Evolutionary conservation across 2,888 invertebrate genomes (phyloP), one percentile per base, ranked within the genome.

Genomic region (Frankliniella intonsa): DNA sequence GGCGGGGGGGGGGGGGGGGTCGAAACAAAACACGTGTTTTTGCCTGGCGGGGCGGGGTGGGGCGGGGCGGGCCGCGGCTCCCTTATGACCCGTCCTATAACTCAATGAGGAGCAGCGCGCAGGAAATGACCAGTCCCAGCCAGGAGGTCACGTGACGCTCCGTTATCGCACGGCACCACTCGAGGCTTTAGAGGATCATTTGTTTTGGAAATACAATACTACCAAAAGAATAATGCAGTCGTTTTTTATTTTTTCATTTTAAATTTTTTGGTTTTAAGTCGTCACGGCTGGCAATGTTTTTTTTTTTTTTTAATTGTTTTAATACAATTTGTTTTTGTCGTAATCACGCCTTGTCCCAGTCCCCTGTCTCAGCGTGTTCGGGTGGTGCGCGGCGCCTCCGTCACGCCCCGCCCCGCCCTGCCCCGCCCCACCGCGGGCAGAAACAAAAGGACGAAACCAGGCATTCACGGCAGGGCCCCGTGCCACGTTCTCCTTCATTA

Each of bases 381-480:
- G 38, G 5, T 38, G 38, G 38, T 38, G 38, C 38, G 38, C 38
- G 38, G 38, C 38, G 38, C 38, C 38, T 38, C 38, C 38, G 38
- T 5, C 38, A 38, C 2, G 38, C 38, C 38, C 17, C 17, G 12
- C n/a, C 55, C 55, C 62, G 62, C 62, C 62, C n/a, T 17, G 62
- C n/a, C 38, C 38, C 14, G 11, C 17, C 25, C 22, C 22, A 25
- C 25, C 55, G 22, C 25, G 69, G 22, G 25, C 69, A 25, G 8
- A 76, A 76, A 76, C 25, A 76, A 76, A 76, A 76, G n/a, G 69
- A 25, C 69, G 69, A 76, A 76, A 62, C 62, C 17, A 62, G 19
- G 62, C 62, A 62, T 62, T 62, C n/a, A 62, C n/a, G 62, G 62
- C 62, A 8, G 25, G 12, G 19, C 22, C 11, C 69, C 22, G 69